Evolutionary conservation across 2,888 invertebrate genomes (phyloP).

Genomic region (Sphecodes monilicornis): DNA sequence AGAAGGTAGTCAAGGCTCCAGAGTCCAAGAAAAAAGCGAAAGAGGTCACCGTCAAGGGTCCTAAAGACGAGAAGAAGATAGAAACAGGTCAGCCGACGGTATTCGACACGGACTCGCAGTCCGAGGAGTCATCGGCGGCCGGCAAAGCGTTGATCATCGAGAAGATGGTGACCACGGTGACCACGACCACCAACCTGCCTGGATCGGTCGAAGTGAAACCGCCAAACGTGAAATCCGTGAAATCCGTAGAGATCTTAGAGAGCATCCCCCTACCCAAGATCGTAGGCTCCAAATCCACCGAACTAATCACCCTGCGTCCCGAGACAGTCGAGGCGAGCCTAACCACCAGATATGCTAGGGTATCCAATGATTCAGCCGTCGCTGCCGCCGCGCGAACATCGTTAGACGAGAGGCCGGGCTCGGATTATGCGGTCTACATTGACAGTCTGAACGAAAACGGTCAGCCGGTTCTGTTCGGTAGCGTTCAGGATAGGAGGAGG

Average conservation of each 20-base stretch:
- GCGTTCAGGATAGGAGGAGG: conserved; percentile 79
- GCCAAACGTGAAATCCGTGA: conserved; percentile 70
- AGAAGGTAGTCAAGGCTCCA: not conserved
- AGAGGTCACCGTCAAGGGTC: not conserved
- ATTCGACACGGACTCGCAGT: not conserved
- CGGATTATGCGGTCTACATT: conserved; percentile 42
- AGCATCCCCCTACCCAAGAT: conserved; percentile 69
- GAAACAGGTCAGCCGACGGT: not conserved
- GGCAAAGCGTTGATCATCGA: conserved; percentile 72
- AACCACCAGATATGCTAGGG: conserved; percentile 78
- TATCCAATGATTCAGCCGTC: conserved; percentile 60
- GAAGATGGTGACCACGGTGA: conserved; percentile 68
- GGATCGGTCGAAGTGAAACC: conserved; percentile 68
- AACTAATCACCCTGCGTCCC: conserved; percentile 78
- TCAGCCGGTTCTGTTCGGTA: conserved; percentile 78
- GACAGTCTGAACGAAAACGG: conserved; percentile 43
- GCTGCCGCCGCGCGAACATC: conserved; percentile 30
- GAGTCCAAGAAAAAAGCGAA: not conserved
- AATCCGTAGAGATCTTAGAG: conserved; percentile 71
- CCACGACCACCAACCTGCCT: conserved; percentile 61
- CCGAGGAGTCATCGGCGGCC: conserved; percentile 8
- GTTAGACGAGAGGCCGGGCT: conserved; percentile 27
- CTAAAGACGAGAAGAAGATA: not conserved
- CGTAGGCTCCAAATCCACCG: conserved; percentile 72
- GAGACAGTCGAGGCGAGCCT: conserved; percentile 80